Base-by-base conservation (phyloP, 2,113 vertebrate genomes). In the Poeciliopsis retropinna region DNA sequence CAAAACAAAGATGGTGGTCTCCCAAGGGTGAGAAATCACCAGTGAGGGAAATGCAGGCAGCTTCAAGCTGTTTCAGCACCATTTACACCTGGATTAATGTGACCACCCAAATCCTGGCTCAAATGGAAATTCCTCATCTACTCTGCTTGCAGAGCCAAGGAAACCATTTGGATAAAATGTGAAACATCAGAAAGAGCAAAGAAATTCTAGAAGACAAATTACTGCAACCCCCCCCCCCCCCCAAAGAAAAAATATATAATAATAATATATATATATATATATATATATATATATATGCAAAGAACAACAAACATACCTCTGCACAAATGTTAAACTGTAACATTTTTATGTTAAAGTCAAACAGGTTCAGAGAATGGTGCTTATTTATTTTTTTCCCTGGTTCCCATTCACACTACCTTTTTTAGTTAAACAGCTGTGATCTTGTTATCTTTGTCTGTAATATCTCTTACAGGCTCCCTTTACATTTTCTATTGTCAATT, bases 31-130 rank as follows among this genome's bases (percentile, higher is more conserved):
- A 67, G 41, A 30, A 47, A 67, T 30, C n/a, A 27, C 39, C 19
- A 8, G 30, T 68, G 19, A 68, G 28, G 41, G 15, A 54, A 19
- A 30, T 31, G 22, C 15, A 68, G 28, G 13, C n/a, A 5, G 27
- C 25, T 17, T 41, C 5, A 66, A 15, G 34, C 64, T 41, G 34
- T 66, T 68, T 30, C 15, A 67, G 37, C 65, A 68, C 28, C 17
- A 25, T 67, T 67, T 11, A 28, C 66, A 67, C 39, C 27, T 29
- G 39, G 39, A 47, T 67, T 67, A 47, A 67, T 41, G 39, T 29
- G n/a, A 29, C 39, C 66, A 44, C 39, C 27, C 27, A 67, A 47
- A 67, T 30, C 27, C 41, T 22, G 27, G 37, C 9, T 39, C 11
- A 12, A 47, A 41, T 19, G 65, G n/a, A 67, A 67, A 29, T 67